Evolutionary conservation across 2,888 invertebrate genomes (phyloP), one percentile per base, ranked within the genome.

Genomic region (Callimorpha dominula): DNA sequence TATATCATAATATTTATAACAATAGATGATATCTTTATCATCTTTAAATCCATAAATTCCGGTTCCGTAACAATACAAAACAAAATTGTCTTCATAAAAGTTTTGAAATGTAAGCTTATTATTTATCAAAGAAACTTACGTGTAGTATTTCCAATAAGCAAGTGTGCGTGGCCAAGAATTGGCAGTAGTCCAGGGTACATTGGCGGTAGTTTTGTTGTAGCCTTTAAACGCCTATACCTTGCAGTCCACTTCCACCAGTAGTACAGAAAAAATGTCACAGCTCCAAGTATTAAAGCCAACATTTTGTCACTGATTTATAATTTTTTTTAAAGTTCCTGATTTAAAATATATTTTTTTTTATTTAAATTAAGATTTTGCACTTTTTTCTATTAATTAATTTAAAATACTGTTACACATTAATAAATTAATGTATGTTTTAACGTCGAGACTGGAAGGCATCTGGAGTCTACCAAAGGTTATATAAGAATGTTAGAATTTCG

Each of bases 121-220:
- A 46, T 6, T 46, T 46, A 40, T 17, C 9, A 65, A 20, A 54
- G 12, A 5, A 60, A 85, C 87, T 85, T 79, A 90, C 90, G 81
- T 68, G 78, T 76, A 17, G 83, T 83, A 49, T 84, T 82, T n/a
- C 86, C 88, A 15, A 85, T 63, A n/a, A 89, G 73, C 42, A 86
- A 63, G 73, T 88, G 83, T 0, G 84, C 83, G 40, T 90, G 89
- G 4, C 90, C 90, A 42, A 90, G 82, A 0, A 89, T 73, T 0
- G 89, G 90, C 62, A 86, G 50, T 0, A 76, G 62, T 0, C 89
- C 88, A 8, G 88, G 87, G 43, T 81, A 80, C 43, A 81, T 71
- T 6, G 65, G 88, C 76, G 40, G 88, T 72, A 81, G 67, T 4
- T 81, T 81, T 54, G 65, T 46, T 2, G 43, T 50, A 1, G 78